Evolutionary conservation across 2,888 invertebrate genomes (phyloP), one percentile per base, ranked within the genome.

Genomic region (Stenolophus ochropezus): DNA sequence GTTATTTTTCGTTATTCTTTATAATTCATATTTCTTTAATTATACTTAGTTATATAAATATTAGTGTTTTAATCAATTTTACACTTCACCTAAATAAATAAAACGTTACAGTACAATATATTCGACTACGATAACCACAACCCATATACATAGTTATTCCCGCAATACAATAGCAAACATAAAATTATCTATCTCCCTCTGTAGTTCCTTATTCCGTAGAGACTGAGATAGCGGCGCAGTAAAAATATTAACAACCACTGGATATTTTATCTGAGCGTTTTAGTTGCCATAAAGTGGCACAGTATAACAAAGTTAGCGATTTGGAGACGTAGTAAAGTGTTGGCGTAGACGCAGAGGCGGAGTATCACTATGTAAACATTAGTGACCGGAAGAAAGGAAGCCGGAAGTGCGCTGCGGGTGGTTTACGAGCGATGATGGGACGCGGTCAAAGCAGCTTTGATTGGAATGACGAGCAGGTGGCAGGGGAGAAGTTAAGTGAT

Each of bases 231-330:
- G n/a, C n/a, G 3, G 61, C 20, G n/a, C 6, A 23, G 23, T 61
- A 61, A 61, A 61, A 61, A 61, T 61, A 61, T 61, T 61, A 61
- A 61, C 61, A 61, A 25, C 25, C 14, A 61, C 5, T 61, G 25
- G 23, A 25, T 61, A 61, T 61, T 61, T 61, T 61, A 61, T 61
- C 61, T 61, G 25, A 25, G n/a, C 61, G 25, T 25, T 61, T 61
- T 25, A 61, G 25, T 61, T 61, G 61, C 61, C 21, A 61, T 61
- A 61, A 61, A 61, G 4, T 23, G 14, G 21, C n/a, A 58, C 23
- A 21, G 58, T 58, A 61, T 25, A 61, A 61, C 61, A 61, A 61
- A 61, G 61, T 61, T 61, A 61, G 58, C 25, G 25, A 58, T 23
- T 58, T 58, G 21, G 58, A 33, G 33, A 42, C 33, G 33, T 4